These are phyloP conservation scores for Drosophila stalkeri DNA, from an alignment of 2,888 invertebrate species.

Conservation along the genomic window DNA sequence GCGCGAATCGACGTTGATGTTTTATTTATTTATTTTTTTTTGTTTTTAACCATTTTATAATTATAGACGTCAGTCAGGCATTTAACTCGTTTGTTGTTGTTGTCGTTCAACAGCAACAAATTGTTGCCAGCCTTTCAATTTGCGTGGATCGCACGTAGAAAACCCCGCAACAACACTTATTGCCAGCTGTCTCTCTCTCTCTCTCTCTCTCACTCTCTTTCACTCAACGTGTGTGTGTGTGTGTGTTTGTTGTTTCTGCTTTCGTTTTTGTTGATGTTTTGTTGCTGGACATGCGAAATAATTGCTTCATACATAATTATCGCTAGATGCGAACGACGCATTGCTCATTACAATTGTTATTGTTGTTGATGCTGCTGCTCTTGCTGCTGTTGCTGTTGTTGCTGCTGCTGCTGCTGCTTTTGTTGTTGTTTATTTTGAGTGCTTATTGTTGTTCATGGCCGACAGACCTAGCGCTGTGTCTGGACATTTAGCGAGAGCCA, in stretches of 20 bases:
- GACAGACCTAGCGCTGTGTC: not conserved
- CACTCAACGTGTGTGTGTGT: conserved; percentile 6
- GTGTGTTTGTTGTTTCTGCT: conserved; percentile 32
- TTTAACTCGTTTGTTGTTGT: conserved; percentile 71
- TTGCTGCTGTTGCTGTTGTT: not conserved
- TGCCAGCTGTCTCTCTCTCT: conserved; percentile 23
- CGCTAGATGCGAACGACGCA: conserved; percentile 37
- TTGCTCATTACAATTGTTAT: conserved; percentile 27
- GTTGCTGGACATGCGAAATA: conserved; percentile 74
- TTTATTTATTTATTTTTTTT: not conserved
- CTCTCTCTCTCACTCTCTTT: too few species aligned
- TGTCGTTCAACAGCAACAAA: conserved; percentile 42
- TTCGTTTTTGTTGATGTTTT: conserved; percentile 48
- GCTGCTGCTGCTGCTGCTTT: not conserved
- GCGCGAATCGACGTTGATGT: conserved; percentile 55
- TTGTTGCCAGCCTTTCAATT: conserved; percentile 72
- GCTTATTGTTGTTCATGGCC: conserved; percentile 30
- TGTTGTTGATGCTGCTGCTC: conserved; percentile 11
- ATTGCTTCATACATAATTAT: conserved; percentile 80
- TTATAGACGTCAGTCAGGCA: conserved; percentile 81
- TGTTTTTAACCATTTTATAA: conserved; percentile 68
- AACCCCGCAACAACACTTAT: conserved; percentile 22
- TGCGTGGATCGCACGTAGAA: conserved; percentile 68
- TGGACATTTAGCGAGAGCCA: conserved; percentile 12
- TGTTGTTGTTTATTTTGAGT: conserved; percentile 22